These are phyloP conservation scores for Onychomys leucogaster DNA, from an alignment of 2,797 vertebrate species.

Conservation along the genomic window DNA sequence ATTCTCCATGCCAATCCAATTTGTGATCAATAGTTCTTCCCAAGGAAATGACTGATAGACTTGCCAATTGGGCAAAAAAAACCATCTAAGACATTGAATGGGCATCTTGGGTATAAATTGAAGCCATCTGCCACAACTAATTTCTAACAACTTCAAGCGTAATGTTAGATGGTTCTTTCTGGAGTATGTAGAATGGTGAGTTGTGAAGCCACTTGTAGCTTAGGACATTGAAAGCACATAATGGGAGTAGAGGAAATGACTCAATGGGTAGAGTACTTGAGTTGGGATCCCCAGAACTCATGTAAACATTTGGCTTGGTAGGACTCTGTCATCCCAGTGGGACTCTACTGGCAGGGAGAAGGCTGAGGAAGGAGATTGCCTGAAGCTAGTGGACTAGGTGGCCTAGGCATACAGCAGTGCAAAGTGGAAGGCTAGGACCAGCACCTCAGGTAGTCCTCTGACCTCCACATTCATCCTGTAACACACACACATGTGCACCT, in stretches of 20 bases:
- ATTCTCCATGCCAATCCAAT: neutral
- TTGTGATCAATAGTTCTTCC: conserved; percentile 29
- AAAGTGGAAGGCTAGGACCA: neutral
- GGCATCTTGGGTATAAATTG: neutral
- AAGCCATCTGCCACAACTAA: conserved; percentile 28
- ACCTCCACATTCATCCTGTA: neutral
- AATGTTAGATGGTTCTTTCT: conserved; percentile 20
- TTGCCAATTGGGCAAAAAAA: neutral
- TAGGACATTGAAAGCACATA: neutral
- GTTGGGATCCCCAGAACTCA: neutral
- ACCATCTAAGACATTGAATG: neutral
- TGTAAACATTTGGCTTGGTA: neutral
- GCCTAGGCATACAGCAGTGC: too few species aligned
- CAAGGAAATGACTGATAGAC: neutral
- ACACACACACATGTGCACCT: too few species aligned
- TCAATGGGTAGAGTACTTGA: neutral
- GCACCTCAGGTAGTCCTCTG: neutral
- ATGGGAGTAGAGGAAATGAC: neutral
- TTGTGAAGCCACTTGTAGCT: neutral
- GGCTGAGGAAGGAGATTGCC: too few species aligned
- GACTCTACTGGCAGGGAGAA: neutral
- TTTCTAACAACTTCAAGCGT: neutral
- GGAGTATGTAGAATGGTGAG: neutral
- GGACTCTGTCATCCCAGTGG: too few species aligned
- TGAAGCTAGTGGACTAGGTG: too few species aligned